Percentiles rank a stretch among this genome's conserved stretches.
Evolutionary conservation across 2,797 vertebrate species (phyloP).

Genomic region (Hephaestus fuliginosus): DNA sequence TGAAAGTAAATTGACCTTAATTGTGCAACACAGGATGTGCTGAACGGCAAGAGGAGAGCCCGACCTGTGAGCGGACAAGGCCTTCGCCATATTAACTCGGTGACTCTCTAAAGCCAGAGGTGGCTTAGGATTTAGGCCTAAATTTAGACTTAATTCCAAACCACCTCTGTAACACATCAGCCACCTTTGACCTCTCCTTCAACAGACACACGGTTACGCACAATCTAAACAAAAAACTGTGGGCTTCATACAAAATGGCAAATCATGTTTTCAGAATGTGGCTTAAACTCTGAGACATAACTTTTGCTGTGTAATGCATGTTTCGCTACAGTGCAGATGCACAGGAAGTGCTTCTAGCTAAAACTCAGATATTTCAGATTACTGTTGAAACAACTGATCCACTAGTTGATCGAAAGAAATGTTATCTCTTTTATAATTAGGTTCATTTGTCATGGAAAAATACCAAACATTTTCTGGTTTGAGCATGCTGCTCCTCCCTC

Average conservation of each 20-base stretch:
- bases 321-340: background rate
- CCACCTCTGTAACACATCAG: constrained; percentile 66
- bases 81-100: constrained; percentile 27
- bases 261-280: background rate
- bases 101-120: constrained; percentile 52
- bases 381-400: background rate
- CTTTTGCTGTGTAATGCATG: background rate
- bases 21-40: constrained; percentile 2
- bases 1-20: constrained; percentile 32
- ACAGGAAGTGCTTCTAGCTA: background rate
- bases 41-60: background rate
- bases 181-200: constrained; percentile 58
- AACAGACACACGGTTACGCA: constrained; percentile 18
- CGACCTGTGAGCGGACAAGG: constrained; percentile 12
- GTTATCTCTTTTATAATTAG: background rate
- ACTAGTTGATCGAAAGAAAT: background rate
- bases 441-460: background rate
- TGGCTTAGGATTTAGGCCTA: constrained; percentile 61
- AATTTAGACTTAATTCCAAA: constrained; percentile 68
- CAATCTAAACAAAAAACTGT: background rate
- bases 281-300: background rate
- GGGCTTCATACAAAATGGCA: background rate
- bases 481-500: background rate
- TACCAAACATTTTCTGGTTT: background rate
- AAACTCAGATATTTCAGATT: background rate